Evolutionary conservation across 2,113 vertebrate genomes (phyloP).

Genomic region (Muscicapa adusta): DNA sequence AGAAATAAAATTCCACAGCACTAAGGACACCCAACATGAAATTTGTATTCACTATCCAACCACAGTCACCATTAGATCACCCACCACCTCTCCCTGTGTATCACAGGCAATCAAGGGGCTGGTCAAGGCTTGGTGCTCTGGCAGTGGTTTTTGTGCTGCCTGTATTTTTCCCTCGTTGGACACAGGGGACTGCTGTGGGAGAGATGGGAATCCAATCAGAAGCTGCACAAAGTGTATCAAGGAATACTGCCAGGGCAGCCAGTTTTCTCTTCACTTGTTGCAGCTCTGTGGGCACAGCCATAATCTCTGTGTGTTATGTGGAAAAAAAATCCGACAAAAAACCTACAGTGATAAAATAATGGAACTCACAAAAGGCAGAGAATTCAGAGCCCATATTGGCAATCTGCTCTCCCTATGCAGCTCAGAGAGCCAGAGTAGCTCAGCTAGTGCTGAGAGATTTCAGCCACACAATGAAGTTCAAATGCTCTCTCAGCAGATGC

Average conservation of each 20-base stretch:
- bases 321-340: background rate
- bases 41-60: background rate
- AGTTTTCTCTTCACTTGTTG: background rate
- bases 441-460: background rate
- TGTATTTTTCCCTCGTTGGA: background rate
- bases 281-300: background rate
- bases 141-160: background rate
- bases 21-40: background rate
- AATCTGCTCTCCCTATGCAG: background rate
- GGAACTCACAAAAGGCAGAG: background rate
- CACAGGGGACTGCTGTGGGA: background rate
- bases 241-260: background rate
- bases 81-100: background rate
- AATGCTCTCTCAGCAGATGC: background rate
- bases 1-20: background rate
- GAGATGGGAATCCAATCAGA: background rate
- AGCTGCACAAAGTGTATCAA: background rate
- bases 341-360: background rate
- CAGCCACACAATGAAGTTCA: background rate
- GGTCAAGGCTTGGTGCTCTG: background rate
- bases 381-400: background rate
- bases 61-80: background rate
- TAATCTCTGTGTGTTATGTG: accelerated
- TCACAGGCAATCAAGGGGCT: background rate
- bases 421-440: background rate